Base-by-base conservation (phyloP, 92 coral and sea anemone genomes). In the Palythoa caribaeorum region DNA sequence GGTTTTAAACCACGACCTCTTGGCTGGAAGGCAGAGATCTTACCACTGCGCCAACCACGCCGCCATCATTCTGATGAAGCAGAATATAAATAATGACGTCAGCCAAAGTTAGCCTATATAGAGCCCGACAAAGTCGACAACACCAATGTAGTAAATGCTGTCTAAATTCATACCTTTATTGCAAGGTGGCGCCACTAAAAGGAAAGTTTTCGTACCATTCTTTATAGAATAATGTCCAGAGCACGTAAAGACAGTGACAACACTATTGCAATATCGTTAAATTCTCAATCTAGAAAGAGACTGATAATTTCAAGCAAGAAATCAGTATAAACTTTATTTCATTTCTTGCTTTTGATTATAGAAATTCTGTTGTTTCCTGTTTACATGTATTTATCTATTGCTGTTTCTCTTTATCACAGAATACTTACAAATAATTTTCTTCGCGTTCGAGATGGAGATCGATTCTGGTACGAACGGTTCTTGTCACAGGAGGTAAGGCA, bases 381-480 rank as follows among this genome's bases (percentile, higher is more conserved):
- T 28, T 20, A 14, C 38, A 68, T 19, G 2, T 20, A 68, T 68
- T 20, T 21, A 68, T 19, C 1, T 20, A 19, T 68, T 3, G 1
- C 47, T 17, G 15, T 35, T 87, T 19, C 79, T 54, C 66, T 17
- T 28, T 8, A 6, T 35, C 89, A 39, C 91, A 96, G 98, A 69
- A 96, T 96, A 38, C 79, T 93, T 40, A 79, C 85, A 55, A 89
- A 36, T 21, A 93, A 92, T 74, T 96, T 96, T 60, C 86, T 94
- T 48, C 94, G 93, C 59, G 87, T 96, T 19, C 90, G 98, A 77
- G 96, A 96, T 90, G 98, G 98, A 1, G 98, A 96, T 89, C 90
- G 98, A 62, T 96, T 96, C 80, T 96, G 98, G 98, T 96, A 94
- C 74, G 93, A 96, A 79, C 57, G 91, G 7, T 39, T 85, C 72